Percentiles rank a stretch among this genome's conserved stretches.
These are phyloP conservation scores for Acromyrmex charruanus DNA, from an alignment of 1,140 invertebrate genomes.

Conservation along the genomic window DNA sequence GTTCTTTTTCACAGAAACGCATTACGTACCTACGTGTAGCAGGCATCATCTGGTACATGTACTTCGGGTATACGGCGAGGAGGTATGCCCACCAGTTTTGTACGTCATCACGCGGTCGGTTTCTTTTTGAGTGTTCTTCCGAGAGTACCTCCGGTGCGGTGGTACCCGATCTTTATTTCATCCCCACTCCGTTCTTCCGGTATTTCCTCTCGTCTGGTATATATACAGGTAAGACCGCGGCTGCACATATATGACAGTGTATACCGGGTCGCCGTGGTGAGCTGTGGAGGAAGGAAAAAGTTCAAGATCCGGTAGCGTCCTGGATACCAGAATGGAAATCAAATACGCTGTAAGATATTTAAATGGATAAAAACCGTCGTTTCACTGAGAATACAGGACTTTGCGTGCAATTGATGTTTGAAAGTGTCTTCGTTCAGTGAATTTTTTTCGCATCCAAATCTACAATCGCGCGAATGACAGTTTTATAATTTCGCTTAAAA, in stretches of 20 bases:
- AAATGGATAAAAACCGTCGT: not conserved
- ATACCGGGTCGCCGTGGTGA: slow-evolving; percentile 61
- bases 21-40: not conserved
- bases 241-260: slow-evolving; percentile 79
- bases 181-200: slow-evolving; percentile 76
- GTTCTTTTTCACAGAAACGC: slow-evolving; percentile 34
- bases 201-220: slow-evolving; percentile 68
- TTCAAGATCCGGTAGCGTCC: slow-evolving; percentile 9
- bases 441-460: not conserved
- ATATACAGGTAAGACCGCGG: slow-evolving; percentile 75
- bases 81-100: slow-evolving; percentile 13
- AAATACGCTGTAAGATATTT: slow-evolving; percentile 62
- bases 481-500: not conserved
- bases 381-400: not conserved
- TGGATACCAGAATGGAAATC: slow-evolving; percentile 57
- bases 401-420: not conserved
- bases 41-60: slow-evolving; percentile 12
- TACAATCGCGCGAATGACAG: not conserved
- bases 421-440: slow-evolving; percentile 6
- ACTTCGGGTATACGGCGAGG: not conserved
- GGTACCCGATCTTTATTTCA: slow-evolving; percentile 68
- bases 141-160: slow-evolving; percentile 20
- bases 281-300: slow-evolving; percentile 58
- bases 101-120: not conserved
- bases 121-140: slow-evolving; percentile 12